Percentiles rank a stretch among this genome's conserved stretches.
phyloP scores from a whole-genome alignment of 2,113 vertebrate genomes.

The Platycercus adscitus region DNA sequence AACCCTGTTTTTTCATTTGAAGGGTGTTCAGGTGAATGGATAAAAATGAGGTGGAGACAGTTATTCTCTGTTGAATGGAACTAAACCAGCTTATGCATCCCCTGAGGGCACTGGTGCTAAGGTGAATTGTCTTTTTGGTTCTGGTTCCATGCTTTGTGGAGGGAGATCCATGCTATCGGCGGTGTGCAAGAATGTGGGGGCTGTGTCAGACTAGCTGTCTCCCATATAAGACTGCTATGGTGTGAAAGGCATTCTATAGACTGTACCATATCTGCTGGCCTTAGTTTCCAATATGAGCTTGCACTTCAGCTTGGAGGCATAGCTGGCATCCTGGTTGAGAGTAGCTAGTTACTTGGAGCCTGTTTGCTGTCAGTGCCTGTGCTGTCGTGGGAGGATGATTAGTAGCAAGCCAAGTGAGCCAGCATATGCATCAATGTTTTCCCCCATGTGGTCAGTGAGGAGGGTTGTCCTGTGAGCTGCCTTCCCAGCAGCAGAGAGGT shows the following conservation, averaged over 20 bases:
- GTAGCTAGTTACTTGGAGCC: background rate
- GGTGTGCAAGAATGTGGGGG: background rate
- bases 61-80: background rate
- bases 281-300: background rate
- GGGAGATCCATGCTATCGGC: fast-evolving
- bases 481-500: background rate
- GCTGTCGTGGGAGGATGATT: background rate
- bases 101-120: background rate
- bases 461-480: background rate
- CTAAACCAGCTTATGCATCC: background rate
- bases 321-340: background rate
- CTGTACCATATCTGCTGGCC: background rate
- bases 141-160: background rate
- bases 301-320: background rate
- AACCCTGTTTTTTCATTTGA: background rate
- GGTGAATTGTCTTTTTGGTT: fast-evolving
- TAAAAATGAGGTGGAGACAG: background rate
- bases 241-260: background rate
- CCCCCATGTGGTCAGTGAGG: fast-evolving
- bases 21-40: background rate
- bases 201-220: background rate
- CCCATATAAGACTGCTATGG: fast-evolving
- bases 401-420: background rate
- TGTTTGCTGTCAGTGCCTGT: background rate
- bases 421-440: background rate